Percentiles rank a stretch among this genome's conserved stretches.
These are phyloP conservation scores for Drosophila stalkeri DNA, from an alignment of 2,888 invertebrate species.

Conservation along the genomic window DNA sequence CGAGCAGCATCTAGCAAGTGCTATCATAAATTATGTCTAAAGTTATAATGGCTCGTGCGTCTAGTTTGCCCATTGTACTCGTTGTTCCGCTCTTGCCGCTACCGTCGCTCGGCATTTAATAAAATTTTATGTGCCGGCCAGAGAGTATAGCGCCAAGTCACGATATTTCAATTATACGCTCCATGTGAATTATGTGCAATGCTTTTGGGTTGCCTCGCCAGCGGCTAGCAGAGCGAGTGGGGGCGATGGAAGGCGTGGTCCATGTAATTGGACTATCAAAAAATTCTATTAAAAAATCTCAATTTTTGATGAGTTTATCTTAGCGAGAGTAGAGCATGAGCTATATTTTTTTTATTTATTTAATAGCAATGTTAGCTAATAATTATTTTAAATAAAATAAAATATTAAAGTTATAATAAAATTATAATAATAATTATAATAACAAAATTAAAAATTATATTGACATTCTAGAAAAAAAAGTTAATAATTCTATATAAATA, in stretches of 20 bases:
- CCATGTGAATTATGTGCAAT: constrained; percentile 62
- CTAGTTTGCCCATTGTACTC: constrained; percentile 64
- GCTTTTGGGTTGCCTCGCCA: constrained; percentile 21
- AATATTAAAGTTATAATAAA: not conserved
- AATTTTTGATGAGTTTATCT: constrained; percentile 7
- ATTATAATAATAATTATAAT: no score
- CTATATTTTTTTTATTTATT: not conserved
- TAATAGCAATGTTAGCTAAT: no score
- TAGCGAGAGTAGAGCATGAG: no score
- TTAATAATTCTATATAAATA: no score
- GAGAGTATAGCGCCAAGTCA: constrained; percentile 63
- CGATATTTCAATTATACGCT: constrained; percentile 77
- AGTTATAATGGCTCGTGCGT: constrained; percentile 71
- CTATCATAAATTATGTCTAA: constrained; percentile 74
- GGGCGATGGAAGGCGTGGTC: not conserved
- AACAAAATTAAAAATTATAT: no score
- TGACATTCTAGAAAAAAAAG: no score
- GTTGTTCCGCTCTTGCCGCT: constrained; percentile 23
- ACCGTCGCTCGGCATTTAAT: constrained; percentile 51
- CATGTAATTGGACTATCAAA: constrained; percentile 39
- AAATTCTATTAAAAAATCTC: constrained; percentile 46
- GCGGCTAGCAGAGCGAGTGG: not conserved
- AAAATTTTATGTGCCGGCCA: constrained; percentile 56
- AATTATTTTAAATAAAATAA: not conserved
- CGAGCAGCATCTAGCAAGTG: constrained; percentile 64